Conservation (phyloP, 2,797 vertebrate genomes). For the Sparus aurata region DNA sequence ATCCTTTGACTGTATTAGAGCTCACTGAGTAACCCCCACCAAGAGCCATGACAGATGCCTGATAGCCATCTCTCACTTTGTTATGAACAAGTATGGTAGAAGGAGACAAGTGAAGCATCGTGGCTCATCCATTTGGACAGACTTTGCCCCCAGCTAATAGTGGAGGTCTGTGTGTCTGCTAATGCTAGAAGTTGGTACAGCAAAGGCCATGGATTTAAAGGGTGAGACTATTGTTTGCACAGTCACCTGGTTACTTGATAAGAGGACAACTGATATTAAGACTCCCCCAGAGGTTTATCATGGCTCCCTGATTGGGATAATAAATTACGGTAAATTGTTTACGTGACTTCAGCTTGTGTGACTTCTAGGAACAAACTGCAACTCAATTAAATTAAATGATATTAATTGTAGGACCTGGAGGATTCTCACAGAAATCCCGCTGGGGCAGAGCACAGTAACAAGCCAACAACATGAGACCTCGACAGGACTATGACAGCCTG, state of each 20-base stretch:
- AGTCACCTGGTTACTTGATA: not conserved
- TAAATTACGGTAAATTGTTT: constrained; percentile 3
- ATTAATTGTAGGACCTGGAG: not conserved
- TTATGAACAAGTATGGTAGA: not conserved
- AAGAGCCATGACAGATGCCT: not conserved
- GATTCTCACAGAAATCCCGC: constrained; percentile 13
- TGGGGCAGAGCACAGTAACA: constrained; percentile 13
- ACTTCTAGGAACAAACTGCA: constrained; percentile 3
- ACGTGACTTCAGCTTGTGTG: not conserved
- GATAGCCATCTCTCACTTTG: not conserved
- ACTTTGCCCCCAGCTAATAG: not conserved
- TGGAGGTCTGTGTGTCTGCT: not conserved
- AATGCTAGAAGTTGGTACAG: not conserved
- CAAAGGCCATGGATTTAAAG: not conserved
- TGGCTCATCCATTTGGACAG: not conserved
- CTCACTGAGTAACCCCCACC: not conserved
- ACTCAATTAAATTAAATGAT: constrained; percentile 8
- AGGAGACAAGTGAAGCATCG: not conserved
- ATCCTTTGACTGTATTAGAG: not conserved
- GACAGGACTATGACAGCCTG: constrained; percentile 7
- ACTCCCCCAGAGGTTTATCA: not conserved
- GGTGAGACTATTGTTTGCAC: not conserved
- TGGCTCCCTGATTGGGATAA: not conserved
- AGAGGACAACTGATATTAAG: not conserved
- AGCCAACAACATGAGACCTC: constrained; percentile 4